These are phyloP conservation scores for Picathartes gymnocephalus DNA, from an alignment of 2,113 vertebrate genomes.

Conservation along the genomic window DNA sequence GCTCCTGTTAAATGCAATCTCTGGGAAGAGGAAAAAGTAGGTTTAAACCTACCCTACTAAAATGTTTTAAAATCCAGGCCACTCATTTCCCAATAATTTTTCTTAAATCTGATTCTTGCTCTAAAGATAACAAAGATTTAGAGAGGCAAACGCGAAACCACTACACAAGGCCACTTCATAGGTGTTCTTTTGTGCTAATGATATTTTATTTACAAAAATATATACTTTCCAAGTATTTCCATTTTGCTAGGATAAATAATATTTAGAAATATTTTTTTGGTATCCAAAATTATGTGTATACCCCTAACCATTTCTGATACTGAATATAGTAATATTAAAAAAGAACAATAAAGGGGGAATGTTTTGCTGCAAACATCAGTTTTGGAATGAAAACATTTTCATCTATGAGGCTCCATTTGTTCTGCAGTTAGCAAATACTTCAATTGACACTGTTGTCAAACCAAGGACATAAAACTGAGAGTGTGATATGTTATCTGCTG, in stretches of 20 bases:
- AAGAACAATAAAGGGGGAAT: background rate
- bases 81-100: background rate
- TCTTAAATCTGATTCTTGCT: background rate
- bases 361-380: background rate
- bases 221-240: background rate
- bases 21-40: background rate
- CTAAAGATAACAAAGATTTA: background rate
- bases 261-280: background rate
- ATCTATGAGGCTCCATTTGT: conserved; percentile 31
- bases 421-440: conserved; percentile 65
- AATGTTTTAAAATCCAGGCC: background rate
- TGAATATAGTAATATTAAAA: background rate
- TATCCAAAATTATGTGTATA: background rate
- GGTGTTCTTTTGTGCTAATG: background rate
- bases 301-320: background rate
- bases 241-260: background rate
- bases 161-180: background rate
- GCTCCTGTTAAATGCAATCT: background rate
- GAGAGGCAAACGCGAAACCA: too few species aligned
- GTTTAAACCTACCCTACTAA: background rate
- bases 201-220: background rate
- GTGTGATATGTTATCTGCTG: conserved; percentile 66
- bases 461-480: conserved; percentile 61
- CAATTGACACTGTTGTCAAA: conserved; percentile 63
- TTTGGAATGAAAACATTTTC: conserved; percentile 47